These are phyloP conservation scores for Acutogordius australiensis DNA, from an alignment of 2,888 invertebrate species.

Conservation along the genomic window DNA sequence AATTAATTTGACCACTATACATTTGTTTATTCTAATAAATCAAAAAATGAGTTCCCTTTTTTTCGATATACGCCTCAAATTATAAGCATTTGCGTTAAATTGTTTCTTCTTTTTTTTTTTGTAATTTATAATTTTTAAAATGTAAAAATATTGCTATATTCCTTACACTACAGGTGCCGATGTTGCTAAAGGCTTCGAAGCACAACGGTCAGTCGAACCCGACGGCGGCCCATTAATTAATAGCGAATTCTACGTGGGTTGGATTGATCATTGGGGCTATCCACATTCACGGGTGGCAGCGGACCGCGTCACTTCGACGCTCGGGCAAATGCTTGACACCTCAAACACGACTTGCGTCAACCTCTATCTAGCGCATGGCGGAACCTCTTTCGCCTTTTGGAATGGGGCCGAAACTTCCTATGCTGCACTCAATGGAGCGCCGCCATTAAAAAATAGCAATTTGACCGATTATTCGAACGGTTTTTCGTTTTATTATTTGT, in stretches of 20 bases:
- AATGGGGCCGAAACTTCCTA: background rate
- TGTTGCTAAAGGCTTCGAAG: conserved; percentile 20
- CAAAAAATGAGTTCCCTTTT: no score
- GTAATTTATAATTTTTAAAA: no score
- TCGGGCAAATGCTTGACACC: conserved; percentile 30
- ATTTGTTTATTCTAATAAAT: no score
- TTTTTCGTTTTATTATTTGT: no score
- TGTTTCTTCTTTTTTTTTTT: no score
- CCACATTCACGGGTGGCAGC: conserved; percentile 25
- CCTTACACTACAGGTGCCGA: conserved; percentile 16
- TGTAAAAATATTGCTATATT: no score
- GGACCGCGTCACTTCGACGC: conserved; percentile 28
- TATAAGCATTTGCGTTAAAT: no score
- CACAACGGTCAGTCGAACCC: conserved; percentile 26
- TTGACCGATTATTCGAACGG: no score
- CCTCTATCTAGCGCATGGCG: background rate
- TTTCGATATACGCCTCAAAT: no score
- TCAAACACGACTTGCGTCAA: conserved; percentile 1
- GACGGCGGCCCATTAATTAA: conserved; percentile 56
- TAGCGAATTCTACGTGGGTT: conserved; percentile 50
- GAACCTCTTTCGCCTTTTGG: background rate
- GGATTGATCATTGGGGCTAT: conserved; percentile 62
- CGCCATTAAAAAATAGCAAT: no score
- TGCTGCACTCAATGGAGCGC: no score
- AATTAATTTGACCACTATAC: no score